Conservation (phyloP, 1,140 invertebrate genomes). For the Aphelenchoides besseyi region DNA sequence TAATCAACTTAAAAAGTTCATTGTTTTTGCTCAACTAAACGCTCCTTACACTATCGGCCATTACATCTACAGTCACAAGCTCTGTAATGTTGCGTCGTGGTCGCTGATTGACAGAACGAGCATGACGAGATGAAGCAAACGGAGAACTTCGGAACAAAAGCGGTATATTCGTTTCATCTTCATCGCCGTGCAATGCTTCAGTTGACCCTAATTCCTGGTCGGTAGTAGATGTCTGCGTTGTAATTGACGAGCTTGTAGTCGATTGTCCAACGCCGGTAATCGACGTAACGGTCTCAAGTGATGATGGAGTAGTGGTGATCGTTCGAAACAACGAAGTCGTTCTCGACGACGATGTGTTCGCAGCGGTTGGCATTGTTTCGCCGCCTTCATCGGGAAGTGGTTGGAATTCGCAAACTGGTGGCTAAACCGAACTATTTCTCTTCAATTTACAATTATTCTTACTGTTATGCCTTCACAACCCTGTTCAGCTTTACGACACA, state of each 20-base stretch:
- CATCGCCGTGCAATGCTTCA: background rate
- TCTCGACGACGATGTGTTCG: background rate
- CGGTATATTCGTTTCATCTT: background rate
- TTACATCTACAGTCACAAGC: conserved; percentile 27
- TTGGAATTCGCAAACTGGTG: conserved; percentile 9
- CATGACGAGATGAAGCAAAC: conserved; percentile 30
- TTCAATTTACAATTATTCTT: conserved; percentile 8
- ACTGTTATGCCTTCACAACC: conserved; percentile 54
- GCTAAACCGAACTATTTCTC: conserved; percentile 1
- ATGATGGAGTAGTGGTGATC: background rate
- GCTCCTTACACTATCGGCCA: conserved; percentile 27
- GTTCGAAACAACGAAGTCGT: background rate
- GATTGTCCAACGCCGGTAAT: background rate
- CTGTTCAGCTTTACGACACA: conserved; percentile 43
- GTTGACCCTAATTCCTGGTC: background rate
- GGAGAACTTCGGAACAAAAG: background rate
- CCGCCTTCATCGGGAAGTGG: background rate
- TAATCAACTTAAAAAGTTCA: conserved; percentile 36
- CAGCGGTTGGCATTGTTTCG: background rate
- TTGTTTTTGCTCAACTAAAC: background rate
- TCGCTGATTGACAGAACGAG: background rate
- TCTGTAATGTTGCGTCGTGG: conserved; percentile 1
- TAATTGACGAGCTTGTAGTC: background rate
- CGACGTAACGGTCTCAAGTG: background rate
- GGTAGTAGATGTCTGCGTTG: background rate